phyloP scores from a whole-genome alignment of 2,888 invertebrate genomes.

The Villa cingulata region DNA sequence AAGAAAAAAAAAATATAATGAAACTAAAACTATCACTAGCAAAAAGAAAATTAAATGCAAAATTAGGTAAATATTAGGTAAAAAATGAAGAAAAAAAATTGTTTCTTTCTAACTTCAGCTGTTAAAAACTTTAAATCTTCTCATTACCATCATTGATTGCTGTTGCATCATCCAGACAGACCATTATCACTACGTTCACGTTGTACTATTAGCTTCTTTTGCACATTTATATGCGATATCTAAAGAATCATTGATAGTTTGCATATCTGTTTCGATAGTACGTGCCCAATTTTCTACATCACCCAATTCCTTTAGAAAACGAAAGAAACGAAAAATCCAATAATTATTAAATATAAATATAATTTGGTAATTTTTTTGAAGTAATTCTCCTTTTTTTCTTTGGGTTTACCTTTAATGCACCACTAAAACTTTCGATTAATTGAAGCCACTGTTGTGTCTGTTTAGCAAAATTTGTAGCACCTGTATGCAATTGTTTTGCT shows the following conservation, averaged over 20 bases:
- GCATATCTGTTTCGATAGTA: constrained; percentile 93
- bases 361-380: not conserved
- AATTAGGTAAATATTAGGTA: too few species aligned
- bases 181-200: too few species aligned
- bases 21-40: too few species aligned
- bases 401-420: constrained; percentile 52
- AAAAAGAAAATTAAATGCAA: too few species aligned
- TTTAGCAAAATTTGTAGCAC: constrained; percentile 87
- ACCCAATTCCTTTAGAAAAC: constrained; percentile 67
- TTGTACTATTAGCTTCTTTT: constrained; percentile 25
- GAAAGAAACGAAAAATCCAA: not conserved
- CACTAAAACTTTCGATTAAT: constrained; percentile 75
- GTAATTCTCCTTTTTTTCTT: not conserved
- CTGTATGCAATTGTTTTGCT: constrained; percentile 87
- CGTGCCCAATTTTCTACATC: constrained; percentile 98
- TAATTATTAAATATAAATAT: too few species aligned
- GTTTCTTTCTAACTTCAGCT: too few species aligned
- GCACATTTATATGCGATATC: constrained; percentile 84
- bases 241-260: constrained; percentile 77
- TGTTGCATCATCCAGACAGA: too few species aligned
- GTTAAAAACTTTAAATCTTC: too few species aligned
- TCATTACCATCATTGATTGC: too few species aligned
- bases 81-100: too few species aligned
- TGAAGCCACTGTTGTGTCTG: constrained; percentile 96
- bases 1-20: too few species aligned